These are phyloP conservation scores for Littorina saxatilis DNA, from an alignment of 1,140 invertebrate species.

Conservation along the genomic window DNA sequence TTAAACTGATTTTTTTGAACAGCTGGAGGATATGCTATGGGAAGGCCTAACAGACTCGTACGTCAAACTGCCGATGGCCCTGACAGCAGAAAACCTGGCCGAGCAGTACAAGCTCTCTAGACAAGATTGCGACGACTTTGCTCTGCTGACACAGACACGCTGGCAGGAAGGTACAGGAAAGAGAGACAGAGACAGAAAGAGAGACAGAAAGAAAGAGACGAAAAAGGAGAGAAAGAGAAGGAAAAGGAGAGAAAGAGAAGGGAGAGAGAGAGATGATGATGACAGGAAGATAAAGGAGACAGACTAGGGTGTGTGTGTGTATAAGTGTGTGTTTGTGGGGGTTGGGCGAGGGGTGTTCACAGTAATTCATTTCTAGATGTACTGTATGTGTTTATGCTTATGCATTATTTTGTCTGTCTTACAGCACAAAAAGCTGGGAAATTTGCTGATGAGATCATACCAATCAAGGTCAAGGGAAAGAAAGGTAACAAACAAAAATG, in stretches of 20 bases:
- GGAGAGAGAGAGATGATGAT: no score
- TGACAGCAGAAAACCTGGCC: constrained; percentile 98
- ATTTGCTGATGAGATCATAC: constrained; percentile 94
- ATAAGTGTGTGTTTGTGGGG: neutral
- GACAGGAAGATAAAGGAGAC: neutral
- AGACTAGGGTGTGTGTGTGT: neutral
- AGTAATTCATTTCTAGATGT: no score
- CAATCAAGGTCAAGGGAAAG: constrained; percentile 85
- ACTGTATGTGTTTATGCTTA: no score
- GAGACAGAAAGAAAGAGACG: no score
- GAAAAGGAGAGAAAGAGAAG: neutral
- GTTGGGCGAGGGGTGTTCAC: no score
- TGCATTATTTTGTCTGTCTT: constrained; percentile 63
- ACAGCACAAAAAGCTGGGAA: constrained; percentile 89
- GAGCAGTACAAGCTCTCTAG: constrained; percentile 91
- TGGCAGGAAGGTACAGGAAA: constrained; percentile 81
- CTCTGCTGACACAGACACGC: constrained; percentile 84
- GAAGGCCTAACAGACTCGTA: constrained; percentile 92
- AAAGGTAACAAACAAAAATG: constrained; percentile 70
- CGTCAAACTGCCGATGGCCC: constrained; percentile 95
- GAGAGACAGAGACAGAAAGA: neutral
- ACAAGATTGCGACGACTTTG: constrained; percentile 92
- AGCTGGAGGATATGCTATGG: constrained; percentile 96
- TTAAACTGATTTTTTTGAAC: no score
- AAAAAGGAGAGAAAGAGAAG: neutral